Evolutionary conservation across 2,113 vertebrate genomes (phyloP).

Genomic region (Thymallus thymallus): DNA sequence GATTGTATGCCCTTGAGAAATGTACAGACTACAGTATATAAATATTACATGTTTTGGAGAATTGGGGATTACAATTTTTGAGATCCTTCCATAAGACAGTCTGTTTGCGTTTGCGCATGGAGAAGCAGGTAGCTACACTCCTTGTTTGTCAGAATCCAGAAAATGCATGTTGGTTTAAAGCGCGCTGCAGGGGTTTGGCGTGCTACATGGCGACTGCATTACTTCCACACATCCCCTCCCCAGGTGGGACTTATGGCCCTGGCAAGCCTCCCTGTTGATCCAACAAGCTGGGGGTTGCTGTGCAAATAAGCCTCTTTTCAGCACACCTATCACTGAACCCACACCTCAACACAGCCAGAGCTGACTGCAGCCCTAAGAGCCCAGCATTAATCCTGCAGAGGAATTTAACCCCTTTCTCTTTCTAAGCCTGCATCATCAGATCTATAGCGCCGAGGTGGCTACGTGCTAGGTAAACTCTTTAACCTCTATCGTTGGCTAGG

Average conservation of each 20-base stretch:
- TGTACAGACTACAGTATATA: too few species aligned
- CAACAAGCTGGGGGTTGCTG: slow-evolving; percentile 71
- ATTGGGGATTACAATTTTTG: too few species aligned
- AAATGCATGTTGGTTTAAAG: slow-evolving; percentile 23
- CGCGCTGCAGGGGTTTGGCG: slow-evolving; percentile 45
- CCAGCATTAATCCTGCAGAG: slow-evolving; percentile 64
- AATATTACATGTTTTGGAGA: too few species aligned
- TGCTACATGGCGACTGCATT: slow-evolving; percentile 50
- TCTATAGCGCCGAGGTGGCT: too few species aligned
- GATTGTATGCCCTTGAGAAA: too few species aligned
- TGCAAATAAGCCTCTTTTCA: slow-evolving; percentile 75
- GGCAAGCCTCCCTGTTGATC: slow-evolving; percentile 66
- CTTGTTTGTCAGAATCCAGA: slow-evolving; percentile 16
- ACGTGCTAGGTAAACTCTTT: slow-evolving; percentile 26
- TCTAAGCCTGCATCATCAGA: too few species aligned
- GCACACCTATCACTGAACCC: slow-evolving; percentile 69
- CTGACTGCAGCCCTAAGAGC: slow-evolving; percentile 59
- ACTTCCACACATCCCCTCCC: slow-evolving; percentile 56
- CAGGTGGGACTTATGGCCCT: slow-evolving; percentile 61
- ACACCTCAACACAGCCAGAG: slow-evolving; percentile 48
- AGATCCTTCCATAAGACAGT: too few species aligned
- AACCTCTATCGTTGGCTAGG: slow-evolving; percentile 19
- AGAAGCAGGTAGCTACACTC: too few species aligned
- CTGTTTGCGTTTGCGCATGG: too few species aligned
- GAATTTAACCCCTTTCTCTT: slow-evolving; percentile 64